These are phyloP conservation scores for Lontra canadensis DNA, from an alignment of 2,113 vertebrate species.

Conservation along the genomic window DNA sequence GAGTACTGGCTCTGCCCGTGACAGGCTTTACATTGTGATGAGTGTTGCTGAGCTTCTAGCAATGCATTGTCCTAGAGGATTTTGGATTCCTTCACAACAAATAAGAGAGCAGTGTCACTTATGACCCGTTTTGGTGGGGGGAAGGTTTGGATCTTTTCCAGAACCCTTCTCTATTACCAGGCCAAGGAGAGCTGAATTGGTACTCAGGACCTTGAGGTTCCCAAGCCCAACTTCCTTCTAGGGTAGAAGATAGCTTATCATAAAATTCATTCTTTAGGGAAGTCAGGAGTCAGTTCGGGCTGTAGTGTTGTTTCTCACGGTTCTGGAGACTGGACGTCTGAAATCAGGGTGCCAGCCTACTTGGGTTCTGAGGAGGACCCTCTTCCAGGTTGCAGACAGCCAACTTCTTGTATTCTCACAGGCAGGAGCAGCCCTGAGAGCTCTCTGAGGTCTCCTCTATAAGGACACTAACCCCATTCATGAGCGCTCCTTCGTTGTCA, in stretches of 20 bases:
- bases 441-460: neutral
- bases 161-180: neutral
- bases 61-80: neutral
- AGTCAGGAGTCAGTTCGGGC: neutral
- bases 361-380: neutral
- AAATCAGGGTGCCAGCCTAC: neutral
- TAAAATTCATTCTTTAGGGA: neutral
- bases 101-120: neutral
- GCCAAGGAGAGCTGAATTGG: neutral
- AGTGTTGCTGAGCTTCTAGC: neutral
- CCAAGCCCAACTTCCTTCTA: neutral
- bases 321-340: too few relatives aligned
- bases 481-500: neutral
- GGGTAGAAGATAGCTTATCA: neutral
- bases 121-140: neutral
- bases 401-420: neutral
- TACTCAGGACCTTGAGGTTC: neutral
- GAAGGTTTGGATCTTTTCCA: neutral
- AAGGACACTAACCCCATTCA: neutral
- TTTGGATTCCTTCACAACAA: neutral
- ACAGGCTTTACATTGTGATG: too few relatives aligned
- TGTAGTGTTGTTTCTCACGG: neutral
- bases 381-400: neutral
- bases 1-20: neutral
- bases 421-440: neutral